These are phyloP conservation scores for Mus musculus DNA, from an alignment of 2,113 vertebrate species.

Conservation along the genomic window DNA sequence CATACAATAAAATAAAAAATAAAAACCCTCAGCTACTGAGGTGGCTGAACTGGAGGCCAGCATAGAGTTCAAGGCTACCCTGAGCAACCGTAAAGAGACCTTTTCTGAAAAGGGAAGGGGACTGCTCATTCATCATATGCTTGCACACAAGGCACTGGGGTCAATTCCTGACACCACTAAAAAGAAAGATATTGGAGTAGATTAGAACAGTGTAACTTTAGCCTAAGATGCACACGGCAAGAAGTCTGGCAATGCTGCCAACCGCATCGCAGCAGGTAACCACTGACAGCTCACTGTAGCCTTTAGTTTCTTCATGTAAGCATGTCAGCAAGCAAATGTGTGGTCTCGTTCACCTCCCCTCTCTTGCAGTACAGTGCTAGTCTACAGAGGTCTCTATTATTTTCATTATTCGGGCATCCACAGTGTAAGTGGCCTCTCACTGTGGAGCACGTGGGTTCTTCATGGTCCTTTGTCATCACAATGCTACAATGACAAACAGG, in stretches of 20 bases:
- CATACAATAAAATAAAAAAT: not conserved
- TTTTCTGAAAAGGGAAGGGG: not conserved
- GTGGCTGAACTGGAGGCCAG: not conserved
- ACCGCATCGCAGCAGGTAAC: not conserved
- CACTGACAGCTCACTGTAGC: not conserved
- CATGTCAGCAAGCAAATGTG: not conserved
- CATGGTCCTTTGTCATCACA: conserved; percentile 10
- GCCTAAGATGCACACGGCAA: not conserved
- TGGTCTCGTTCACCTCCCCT: not conserved
- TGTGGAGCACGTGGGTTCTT: not conserved
- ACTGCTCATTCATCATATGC: not conserved
- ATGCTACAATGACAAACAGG: conserved; percentile 15
- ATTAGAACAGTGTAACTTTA: not conserved
- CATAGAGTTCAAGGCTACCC: not conserved
- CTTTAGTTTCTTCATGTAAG: not conserved
- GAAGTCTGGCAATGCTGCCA: not conserved
- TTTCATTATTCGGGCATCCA: conserved; percentile 44
- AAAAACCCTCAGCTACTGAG: not conserved
- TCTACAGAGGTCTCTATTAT: not conserved
- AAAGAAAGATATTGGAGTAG: not conserved
- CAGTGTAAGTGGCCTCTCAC: not conserved
- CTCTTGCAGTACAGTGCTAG: not conserved
- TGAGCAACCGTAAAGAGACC: not conserved
- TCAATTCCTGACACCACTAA: not conserved
- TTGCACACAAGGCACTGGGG: not conserved